Conservation (phyloP, 2,797 vertebrate species). For the Anolis apletophallus region DNA sequence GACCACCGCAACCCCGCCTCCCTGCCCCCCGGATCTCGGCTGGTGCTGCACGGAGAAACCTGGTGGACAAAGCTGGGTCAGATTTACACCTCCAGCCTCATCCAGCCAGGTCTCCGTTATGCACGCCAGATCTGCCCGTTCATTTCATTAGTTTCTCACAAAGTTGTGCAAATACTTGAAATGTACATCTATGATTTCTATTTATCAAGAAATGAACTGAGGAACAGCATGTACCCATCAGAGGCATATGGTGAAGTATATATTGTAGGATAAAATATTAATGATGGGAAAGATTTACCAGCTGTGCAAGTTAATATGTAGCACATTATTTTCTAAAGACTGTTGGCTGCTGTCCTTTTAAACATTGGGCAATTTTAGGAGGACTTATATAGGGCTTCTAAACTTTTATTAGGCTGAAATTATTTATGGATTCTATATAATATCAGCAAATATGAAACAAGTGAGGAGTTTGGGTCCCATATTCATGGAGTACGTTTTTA, state of each 20-base stretch:
- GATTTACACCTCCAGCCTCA: too few species aligned
- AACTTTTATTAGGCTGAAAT: neutral
- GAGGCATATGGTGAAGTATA: neutral
- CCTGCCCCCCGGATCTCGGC: too few species aligned
- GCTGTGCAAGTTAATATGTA: neutral
- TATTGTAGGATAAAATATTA: conserved; percentile 7
- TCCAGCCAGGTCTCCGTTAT: too few species aligned
- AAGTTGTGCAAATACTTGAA: neutral
- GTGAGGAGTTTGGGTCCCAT: conserved; percentile 17
- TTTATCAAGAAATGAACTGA: neutral
- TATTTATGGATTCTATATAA: neutral
- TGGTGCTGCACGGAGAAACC: too few species aligned
- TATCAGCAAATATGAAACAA: neutral
- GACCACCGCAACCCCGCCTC: too few species aligned
- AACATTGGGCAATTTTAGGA: conserved; percentile 3
- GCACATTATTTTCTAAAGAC: neutral
- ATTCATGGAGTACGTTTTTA: neutral
- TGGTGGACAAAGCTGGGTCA: too few species aligned
- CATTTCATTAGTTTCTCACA: neutral
- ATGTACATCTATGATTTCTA: neutral
- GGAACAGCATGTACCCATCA: neutral
- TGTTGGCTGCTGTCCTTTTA: neutral
- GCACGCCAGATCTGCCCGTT: too few species aligned
- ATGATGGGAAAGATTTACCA: neutral
- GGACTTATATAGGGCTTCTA: neutral